Base-by-base conservation (phyloP, 2,888 invertebrate species). In the Synergus itoensis region DNA sequence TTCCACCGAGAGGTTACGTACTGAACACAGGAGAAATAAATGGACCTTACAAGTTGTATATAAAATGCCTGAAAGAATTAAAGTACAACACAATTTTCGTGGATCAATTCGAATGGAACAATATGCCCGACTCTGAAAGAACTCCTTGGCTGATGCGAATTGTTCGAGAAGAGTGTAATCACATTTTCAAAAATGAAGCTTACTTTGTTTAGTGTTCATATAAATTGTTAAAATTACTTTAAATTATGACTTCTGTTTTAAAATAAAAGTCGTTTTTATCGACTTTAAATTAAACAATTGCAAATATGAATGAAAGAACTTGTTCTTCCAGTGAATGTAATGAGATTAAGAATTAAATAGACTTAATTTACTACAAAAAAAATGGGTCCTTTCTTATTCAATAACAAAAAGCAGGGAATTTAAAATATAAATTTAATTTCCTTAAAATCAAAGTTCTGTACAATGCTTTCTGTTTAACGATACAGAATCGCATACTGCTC, bases 381-480 rank as follows among this genome's bases (percentile, higher is more conserved):
- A n/a, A 53, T 53, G 7, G 45, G 45, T 45, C 2, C 14, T 12
- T 48, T 7, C 5, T 53, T 2, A 8, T n/a, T n/a, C n/a, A 53
- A 53, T 53, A 7, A 53, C 2, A 53, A 2, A 53, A n/a, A 18
- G 9, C 53, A 18, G 18, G 9, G 3, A 0, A 18, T 53, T 53
- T 9, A 53, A 53, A 53, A 53, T 53, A 53, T 53, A 53, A 62
- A 62, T 62, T 62, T 62, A 21, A 62, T 62, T 62, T 28, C 60
- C 60, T 14, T 62, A 62, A 62, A 62, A 28, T 62, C 3, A 45
- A 12, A 18, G 21, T 62, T 8, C 60, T 62, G 60, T 62, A 62
- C 60, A 62, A 5, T 28, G 5, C 28, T 28, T 62, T 62, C 60
- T 21, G 60, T 28, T 62, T 62, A 62, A 62, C 60, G 14, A 62